Conservation (phyloP, 2,888 invertebrate species). For the Muscina levida region DNA sequence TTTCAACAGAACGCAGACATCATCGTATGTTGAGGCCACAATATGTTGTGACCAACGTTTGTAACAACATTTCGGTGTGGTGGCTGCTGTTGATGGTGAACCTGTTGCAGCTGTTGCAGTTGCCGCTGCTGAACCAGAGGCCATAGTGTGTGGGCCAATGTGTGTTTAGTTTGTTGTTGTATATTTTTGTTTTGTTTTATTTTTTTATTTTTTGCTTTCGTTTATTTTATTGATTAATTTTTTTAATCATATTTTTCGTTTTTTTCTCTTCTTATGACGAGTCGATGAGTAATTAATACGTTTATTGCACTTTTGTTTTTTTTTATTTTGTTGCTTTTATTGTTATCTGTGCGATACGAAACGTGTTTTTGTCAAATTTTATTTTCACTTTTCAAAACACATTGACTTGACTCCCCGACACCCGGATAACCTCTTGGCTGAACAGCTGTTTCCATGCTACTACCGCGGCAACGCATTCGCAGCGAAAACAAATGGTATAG, state of each 20-base stretch:
- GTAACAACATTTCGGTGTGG: conserved; percentile 20
- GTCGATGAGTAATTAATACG: conserved; percentile 42
- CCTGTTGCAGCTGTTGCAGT: neutral
- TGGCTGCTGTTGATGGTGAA: neutral
- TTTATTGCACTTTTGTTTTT: conserved; percentile 40
- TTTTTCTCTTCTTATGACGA: conserved; percentile 10
- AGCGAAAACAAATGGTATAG: conserved; percentile 30
- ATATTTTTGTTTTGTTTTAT: conserved; percentile 2
- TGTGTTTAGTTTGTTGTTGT: neutral
- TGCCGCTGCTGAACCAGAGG: conserved; percentile 14
- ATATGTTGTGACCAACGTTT: conserved; percentile 76
- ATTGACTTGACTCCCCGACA: conserved; percentile 9
- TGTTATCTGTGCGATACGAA: conserved; percentile 5
- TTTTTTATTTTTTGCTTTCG: conserved; percentile 20
- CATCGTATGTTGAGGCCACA: conserved; percentile 71
- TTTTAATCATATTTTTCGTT: conserved; percentile 1
- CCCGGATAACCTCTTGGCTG: conserved; percentile 45
- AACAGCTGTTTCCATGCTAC: conserved; percentile 64
- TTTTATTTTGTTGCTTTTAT: conserved; percentile 17
- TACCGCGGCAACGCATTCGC: conserved; percentile 43
- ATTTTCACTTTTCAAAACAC: conserved; percentile 51
- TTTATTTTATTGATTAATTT: conserved; percentile 29
- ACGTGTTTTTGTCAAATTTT: conserved; percentile 15
- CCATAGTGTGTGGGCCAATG: conserved; percentile 34
- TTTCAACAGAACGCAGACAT: conserved; percentile 73